Evolutionary conservation across 1,140 invertebrate species (phyloP).

Genomic region (Nomia melanderi): DNA sequence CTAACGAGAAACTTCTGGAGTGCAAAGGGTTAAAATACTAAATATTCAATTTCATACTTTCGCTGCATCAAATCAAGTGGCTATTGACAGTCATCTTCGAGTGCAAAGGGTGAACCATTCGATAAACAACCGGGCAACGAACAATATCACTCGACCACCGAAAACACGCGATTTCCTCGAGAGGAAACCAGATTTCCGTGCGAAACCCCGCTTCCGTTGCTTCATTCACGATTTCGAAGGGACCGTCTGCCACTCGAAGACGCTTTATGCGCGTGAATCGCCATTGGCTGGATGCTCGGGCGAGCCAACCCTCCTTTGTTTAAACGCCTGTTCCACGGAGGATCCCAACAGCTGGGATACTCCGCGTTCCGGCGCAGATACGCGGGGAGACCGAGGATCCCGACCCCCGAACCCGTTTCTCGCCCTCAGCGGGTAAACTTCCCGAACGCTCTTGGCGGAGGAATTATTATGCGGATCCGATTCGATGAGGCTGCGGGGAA

Average conservation of each 20-base stretch:
- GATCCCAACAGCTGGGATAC: conserved; percentile 34
- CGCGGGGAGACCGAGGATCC: background rate
- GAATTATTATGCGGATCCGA: conserved; percentile 23
- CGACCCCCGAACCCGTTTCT: background rate
- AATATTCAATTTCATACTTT: too few relatives aligned
- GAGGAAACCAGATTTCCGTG: background rate
- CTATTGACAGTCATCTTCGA: too few relatives aligned
- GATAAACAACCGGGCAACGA: too few relatives aligned
- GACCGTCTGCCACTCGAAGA: conserved; percentile 8
- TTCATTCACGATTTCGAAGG: conserved; percentile 34
- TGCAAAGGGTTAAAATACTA: too few relatives aligned
- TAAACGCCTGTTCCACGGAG: conserved; percentile 39
- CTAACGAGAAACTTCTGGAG: too few relatives aligned
- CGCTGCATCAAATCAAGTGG: too few relatives aligned
- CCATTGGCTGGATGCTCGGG: conserved; percentile 41
- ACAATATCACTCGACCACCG: too few relatives aligned
- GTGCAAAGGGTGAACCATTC: too few relatives aligned
- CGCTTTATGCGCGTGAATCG: conserved; percentile 38
- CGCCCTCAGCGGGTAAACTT: conserved; percentile 19
- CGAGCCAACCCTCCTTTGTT: conserved; percentile 37
- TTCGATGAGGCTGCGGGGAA: conserved; percentile 10
- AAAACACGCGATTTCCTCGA: too few relatives aligned
- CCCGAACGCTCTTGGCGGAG: conserved; percentile 23
- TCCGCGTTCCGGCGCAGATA: background rate
- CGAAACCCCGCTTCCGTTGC: background rate